These are phyloP conservation scores for Temnopleurus reevesii DNA, from an alignment of 53 echinoderm and acorn worm species.

Conservation along the genomic window DNA sequence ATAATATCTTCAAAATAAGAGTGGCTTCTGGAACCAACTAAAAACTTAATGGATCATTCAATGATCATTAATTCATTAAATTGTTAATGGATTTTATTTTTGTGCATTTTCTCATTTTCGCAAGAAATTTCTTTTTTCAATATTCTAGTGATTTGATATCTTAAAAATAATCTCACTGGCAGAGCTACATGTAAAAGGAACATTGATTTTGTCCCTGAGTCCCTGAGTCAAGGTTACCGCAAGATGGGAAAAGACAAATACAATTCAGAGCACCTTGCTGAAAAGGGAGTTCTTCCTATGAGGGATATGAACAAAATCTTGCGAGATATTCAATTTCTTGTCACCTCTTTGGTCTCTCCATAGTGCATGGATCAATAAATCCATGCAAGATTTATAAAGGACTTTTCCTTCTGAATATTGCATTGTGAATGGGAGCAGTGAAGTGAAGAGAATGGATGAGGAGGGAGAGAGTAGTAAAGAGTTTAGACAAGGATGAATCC, in stretches of 20 bases:
- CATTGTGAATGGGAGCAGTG: neutral
- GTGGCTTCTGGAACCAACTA: no score
- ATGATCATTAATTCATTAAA: no score
- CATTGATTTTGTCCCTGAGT: neutral
- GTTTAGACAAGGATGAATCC: neutral
- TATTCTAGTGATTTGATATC: neutral
- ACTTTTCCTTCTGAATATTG: neutral
- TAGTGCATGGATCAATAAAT: neutral
- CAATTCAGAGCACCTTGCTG: neutral
- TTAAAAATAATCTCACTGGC: neutral
- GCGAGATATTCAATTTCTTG: constrained; percentile 27
- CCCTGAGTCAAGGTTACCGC: neutral
- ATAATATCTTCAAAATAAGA: no score
- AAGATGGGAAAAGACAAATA: neutral
- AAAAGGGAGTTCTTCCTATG: neutral
- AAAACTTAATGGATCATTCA: no score
- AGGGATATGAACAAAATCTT: neutral
- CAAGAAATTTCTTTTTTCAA: neutral
- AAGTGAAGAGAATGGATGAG: neutral
- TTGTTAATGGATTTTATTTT: no score
- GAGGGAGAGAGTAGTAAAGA: neutral
- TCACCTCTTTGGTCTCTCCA: constrained; percentile 12
- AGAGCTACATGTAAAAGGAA: no score
- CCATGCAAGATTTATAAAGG: neutral
- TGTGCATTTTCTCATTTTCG: no score